Percentiles rank a stretch among this genome's conserved stretches.
Conservation (phyloP, 2,888 invertebrate species). For the Plusia festucae region DNA sequence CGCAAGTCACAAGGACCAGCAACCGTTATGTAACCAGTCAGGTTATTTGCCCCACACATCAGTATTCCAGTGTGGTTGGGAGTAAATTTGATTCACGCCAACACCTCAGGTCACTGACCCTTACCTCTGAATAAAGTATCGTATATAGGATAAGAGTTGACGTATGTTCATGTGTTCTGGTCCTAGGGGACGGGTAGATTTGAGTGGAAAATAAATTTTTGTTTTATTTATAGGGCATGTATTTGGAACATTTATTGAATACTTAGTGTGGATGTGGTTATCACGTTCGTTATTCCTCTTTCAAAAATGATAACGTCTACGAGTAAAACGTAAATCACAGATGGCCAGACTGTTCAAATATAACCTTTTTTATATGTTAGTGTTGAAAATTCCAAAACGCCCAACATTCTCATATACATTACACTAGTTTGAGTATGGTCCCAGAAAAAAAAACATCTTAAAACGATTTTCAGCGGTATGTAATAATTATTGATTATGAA, state of each 20-base stretch:
- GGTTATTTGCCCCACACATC: constrained; percentile 52
- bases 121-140: constrained; percentile 42
- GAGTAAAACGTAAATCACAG: background rate
- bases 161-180: constrained; percentile 21
- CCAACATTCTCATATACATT: no score
- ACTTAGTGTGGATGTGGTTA: background rate
- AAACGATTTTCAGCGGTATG: no score
- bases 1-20: background rate
- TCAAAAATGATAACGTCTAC: background rate
- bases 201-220: constrained; percentile 10
- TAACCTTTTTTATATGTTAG: no score
- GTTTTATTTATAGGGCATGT: background rate
- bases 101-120: constrained; percentile 38
- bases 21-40: constrained; percentile 33
- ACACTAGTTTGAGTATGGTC: no score
- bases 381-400: no score
- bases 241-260: background rate
- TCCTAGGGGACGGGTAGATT: constrained; percentile 28
- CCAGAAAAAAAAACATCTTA: no score
- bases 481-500: no score
- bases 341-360: no score
- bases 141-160: constrained; percentile 13
- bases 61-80: constrained; percentile 48
- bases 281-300: no score
- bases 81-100: constrained; percentile 50